phyloP scores from a whole-genome alignment of 2,797 vertebrate genomes.

The Sebastes elongatus region DNA sequence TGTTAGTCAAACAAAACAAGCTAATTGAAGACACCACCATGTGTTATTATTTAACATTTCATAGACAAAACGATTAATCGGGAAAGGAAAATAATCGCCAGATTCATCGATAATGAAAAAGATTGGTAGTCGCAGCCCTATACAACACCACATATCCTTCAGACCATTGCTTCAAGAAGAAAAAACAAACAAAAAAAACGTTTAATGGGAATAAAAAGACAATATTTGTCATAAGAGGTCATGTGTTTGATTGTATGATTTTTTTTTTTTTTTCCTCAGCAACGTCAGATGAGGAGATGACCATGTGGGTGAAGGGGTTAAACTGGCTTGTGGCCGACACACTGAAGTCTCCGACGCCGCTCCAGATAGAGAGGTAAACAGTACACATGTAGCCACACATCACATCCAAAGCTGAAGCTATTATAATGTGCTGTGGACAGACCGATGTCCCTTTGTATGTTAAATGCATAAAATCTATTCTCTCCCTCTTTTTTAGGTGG shows the following conservation, averaged over 20 bases:
- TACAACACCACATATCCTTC: neutral
- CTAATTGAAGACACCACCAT: neutral
- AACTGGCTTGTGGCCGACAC: slow-evolving; percentile 93
- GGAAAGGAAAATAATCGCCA: too few relatives aligned
- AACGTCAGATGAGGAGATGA: slow-evolving; percentile 96
- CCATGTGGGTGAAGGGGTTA: slow-evolving; percentile 97
- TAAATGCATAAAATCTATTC: neutral
- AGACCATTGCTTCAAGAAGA: neutral
- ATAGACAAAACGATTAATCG: too few relatives aligned
- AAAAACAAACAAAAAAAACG: neutral
- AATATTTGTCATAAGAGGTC: neutral
- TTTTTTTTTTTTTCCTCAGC: slow-evolving; percentile 74
- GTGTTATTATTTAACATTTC: neutral
- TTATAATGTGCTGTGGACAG: neutral
- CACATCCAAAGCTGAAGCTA: neutral
- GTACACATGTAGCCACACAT: neutral
- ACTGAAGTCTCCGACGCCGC: slow-evolving; percentile 90
- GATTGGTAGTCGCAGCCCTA: neutral
- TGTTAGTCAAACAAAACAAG: neutral
- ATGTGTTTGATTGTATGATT: neutral
- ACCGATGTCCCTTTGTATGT: neutral
- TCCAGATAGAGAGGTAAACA: slow-evolving; percentile 94
- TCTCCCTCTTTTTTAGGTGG: slow-evolving; percentile 83
- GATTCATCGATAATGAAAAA: neutral
- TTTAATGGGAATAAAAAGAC: neutral